phyloP scores from a whole-genome alignment of 2,113 vertebrate genomes.

The Chloropsis cyanopogon region DNA sequence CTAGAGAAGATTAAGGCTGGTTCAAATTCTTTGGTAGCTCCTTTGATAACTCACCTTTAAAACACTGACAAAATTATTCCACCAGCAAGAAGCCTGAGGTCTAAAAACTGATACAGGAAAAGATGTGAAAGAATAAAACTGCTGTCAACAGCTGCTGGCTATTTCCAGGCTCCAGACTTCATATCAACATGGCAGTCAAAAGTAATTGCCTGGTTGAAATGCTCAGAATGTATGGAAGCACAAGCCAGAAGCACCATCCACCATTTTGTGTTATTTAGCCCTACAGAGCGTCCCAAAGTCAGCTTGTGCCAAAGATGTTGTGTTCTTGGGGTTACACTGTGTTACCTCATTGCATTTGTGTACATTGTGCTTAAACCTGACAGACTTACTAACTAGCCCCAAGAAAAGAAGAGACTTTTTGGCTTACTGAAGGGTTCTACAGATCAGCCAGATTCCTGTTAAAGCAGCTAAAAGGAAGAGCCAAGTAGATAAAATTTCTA shows the following conservation, averaged over 20 bases:
- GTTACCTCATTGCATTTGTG: not conserved
- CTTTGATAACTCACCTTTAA: not conserved
- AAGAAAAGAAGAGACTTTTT: not conserved
- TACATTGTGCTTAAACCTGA: rapidly evolving
- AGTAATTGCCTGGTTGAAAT: not conserved
- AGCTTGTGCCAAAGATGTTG: not conserved
- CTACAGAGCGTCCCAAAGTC: not conserved
- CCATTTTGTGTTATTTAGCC: not conserved
- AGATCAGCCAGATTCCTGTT: not conserved
- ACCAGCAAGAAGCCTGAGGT: not conserved
- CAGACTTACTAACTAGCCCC: not conserved
- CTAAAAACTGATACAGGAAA: not conserved
- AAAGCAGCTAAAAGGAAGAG: not conserved
- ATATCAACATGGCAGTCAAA: not conserved
- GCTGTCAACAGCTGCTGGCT: not conserved
- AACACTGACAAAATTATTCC: not conserved
- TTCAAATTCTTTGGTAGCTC: not conserved
- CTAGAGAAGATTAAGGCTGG: not conserved
- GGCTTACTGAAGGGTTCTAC: not conserved
- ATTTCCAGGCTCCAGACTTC: not conserved
- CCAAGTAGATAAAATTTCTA: not conserved
- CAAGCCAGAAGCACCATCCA: not conserved
- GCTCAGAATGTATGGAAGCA: not conserved
- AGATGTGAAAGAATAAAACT: not conserved
- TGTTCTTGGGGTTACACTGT: too few species aligned